Percentiles rank a stretch among this genome's conserved stretches.
phyloP scores from a whole-genome alignment of 2,888 invertebrate species.

The Entomobrya multifasciata region DNA sequence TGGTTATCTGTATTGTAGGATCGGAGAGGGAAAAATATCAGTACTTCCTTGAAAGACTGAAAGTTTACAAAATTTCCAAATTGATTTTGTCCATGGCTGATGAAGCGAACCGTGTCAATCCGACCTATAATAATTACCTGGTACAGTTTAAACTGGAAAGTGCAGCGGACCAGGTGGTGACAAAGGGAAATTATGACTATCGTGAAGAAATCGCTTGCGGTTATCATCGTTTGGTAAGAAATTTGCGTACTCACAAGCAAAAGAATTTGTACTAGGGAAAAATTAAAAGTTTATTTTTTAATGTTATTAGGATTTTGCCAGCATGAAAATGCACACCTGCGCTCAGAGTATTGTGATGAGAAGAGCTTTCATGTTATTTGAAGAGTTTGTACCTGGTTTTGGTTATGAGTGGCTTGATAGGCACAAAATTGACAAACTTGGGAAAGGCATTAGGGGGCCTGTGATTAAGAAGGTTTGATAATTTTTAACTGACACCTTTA shows the following conservation, averaged over 20 bases:
- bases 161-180: slow-evolving; percentile 69
- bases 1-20: slow-evolving; percentile 7
- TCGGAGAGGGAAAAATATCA: slow-evolving; percentile 23
- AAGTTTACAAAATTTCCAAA: slow-evolving; percentile 70
- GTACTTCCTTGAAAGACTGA: slow-evolving; percentile 65
- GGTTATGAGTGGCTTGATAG: slow-evolving; percentile 33
- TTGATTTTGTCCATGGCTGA: slow-evolving; percentile 72
- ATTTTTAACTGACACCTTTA: slow-evolving; percentile 13
- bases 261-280: no score
- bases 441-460: slow-evolving; percentile 17
- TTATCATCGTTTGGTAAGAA: slow-evolving; percentile 73
- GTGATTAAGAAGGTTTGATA: slow-evolving; percentile 39
- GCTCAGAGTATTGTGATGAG: slow-evolving; percentile 74
- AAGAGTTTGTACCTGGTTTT: slow-evolving; percentile 72
- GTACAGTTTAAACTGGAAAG: slow-evolving; percentile 58
- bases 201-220: slow-evolving; percentile 75
- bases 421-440: slow-evolving; percentile 64
- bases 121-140: slow-evolving; percentile 64
- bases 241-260: no score
- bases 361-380: slow-evolving; percentile 73
- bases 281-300: no score
- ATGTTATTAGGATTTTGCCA: slow-evolving; percentile 68
- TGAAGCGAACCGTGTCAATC: slow-evolving; percentile 70
- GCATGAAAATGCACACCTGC: slow-evolving; percentile 76
- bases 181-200: slow-evolving; percentile 73